A percentile compares a stretch with the other conserved stretches of the same genome.
These are phyloP conservation scores for Esox niger DNA, from an alignment of 2,113 vertebrate genomes.

Conservation along the genomic window DNA sequence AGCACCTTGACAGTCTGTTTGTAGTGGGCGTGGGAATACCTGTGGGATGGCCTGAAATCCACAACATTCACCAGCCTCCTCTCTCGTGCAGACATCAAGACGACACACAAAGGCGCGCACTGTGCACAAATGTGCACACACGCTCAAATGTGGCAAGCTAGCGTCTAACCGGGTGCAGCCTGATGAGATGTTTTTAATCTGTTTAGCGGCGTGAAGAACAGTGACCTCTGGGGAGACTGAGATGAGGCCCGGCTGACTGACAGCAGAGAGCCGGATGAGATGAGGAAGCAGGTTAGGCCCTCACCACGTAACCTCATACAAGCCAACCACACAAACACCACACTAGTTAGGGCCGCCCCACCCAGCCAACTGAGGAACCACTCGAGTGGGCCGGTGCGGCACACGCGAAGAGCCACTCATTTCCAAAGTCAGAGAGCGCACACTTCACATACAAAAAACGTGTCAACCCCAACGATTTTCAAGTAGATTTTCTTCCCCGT, in stretches of 20 bases:
- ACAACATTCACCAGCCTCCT: constrained; percentile 40
- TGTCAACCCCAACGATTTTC: constrained; percentile 60
- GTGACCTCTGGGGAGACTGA: constrained; percentile 32
- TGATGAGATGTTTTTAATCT: constrained; percentile 45
- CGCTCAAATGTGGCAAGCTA: constrained; percentile 40
- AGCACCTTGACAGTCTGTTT: constrained; percentile 70
- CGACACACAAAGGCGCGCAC: background rate
- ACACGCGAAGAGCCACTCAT: constrained; percentile 17
- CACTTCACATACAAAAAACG: constrained; percentile 47
- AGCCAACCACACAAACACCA: background rate
- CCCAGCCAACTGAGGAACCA: constrained; percentile 16
- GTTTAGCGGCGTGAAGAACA: constrained; percentile 39
- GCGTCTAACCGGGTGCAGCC: constrained; percentile 44
- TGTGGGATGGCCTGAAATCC: constrained; percentile 52
- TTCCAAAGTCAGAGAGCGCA: constrained; percentile 38
- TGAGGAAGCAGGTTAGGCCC: constrained; percentile 25
- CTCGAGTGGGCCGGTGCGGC: constrained; percentile 1
- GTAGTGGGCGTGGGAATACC: constrained; percentile 73
- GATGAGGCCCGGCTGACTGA: constrained; percentile 32
- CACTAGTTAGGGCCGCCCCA: constrained; percentile 3
- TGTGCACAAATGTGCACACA: background rate
- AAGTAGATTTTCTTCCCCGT: too few relatives aligned
- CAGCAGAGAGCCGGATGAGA: constrained; percentile 29
- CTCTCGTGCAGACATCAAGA: background rate
- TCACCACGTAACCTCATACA: background rate